Conservation (phyloP, 2,888 invertebrate species). For the Griposia aprilina region DNA sequence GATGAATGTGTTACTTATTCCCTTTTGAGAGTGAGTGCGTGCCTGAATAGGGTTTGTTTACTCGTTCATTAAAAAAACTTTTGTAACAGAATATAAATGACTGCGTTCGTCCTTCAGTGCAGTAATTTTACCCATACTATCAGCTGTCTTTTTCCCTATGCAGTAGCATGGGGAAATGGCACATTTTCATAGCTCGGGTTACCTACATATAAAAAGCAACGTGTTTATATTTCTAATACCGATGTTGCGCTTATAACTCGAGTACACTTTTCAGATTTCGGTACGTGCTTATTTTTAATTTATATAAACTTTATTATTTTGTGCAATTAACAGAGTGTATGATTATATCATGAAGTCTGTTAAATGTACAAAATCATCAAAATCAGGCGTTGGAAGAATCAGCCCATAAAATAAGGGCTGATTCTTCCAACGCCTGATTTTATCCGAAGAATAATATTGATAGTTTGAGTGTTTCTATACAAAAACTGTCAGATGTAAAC, state of each 20-base stretch:
- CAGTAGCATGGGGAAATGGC: background rate
- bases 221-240: background rate
- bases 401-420: too few relatives aligned
- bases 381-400: too few relatives aligned
- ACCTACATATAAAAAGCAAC: background rate
- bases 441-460: background rate
- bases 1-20: background rate
- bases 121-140: background rate
- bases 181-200: background rate
- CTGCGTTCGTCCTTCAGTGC: background rate
- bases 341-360: too few relatives aligned
- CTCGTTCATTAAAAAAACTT: background rate
- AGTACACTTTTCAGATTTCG: background rate
- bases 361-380: too few relatives aligned
- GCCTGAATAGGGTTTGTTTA: background rate
- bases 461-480: background rate
- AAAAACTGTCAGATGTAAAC: background rate
- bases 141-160: background rate
- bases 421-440: background rate
- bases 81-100: background rate
- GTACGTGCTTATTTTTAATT: background rate
- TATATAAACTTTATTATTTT: background rate
- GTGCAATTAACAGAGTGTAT: background rate
- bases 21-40: background rate
- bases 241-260: background rate